Base-by-base conservation (phyloP, 2,113 vertebrate genomes). In the Cercopithecus mona region DNA sequence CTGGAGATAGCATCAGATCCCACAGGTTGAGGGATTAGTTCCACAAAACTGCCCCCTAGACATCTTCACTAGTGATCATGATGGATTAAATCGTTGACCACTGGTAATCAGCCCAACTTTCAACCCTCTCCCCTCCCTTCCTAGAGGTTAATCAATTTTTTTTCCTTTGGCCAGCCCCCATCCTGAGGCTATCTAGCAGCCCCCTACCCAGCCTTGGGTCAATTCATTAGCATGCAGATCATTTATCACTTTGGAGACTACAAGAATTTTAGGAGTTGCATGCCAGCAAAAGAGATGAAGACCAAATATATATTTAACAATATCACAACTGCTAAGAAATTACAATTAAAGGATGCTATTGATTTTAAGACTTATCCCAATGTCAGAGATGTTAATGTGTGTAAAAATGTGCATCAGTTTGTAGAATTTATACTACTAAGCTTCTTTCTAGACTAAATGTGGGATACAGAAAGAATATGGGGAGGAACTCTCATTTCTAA, bases 331-430 rank as follows among this genome's bases (percentile, higher is more conserved):
- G 45, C 35, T 89, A 90, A 79, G 22, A 64, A 57, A 23, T 93
- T 90, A 66, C 30, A 87, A 38, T 57, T 92, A 59, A 90, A 90
- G 43, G 57, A 66, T 81, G 50, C 55, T 73, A 23, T 14, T 94
- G 84, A 70, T 89, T 88, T 76, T 95, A 92, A 81, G 80, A 94
- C 50, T 81, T 85, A 89, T 32, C 38, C 68, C 68, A 92, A 5
- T 68, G 30, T 96, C 75, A 83, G 78, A 93, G 81, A 80, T 86
- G 8, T 93, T 93, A 94, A 70, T 1, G 2, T 79, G 3, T 94
- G 3, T 94, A 72, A 90, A 93, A 83, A 8, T 72, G 5, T 82
- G 13, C 50, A n/a, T 85, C 23, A 61, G 22, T 6, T 75, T 85
- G 16, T 82, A 32, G 30, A 78, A 48, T 78, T 90, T 93, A 66